A percentile compares a stretch with the other conserved stretches of the same genome.
Evolutionary conservation across 2,888 invertebrate species (phyloP).

Genomic region (Drosophila merina): DNA sequence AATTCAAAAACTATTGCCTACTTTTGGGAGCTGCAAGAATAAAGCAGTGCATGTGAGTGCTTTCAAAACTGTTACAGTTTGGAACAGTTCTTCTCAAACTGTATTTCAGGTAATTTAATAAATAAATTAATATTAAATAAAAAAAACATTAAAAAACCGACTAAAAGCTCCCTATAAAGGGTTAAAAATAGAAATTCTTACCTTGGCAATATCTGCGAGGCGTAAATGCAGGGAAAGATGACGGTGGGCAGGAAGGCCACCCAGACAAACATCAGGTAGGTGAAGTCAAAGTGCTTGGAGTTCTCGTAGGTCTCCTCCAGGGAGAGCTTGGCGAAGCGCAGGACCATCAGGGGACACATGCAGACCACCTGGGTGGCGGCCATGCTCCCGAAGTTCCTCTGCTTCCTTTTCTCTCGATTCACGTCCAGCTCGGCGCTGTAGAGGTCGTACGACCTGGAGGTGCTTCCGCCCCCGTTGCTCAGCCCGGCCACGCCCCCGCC

Average conservation of each 20-base stretch:
- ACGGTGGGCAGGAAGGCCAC: conserved; percentile 88
- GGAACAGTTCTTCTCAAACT: too few species aligned
- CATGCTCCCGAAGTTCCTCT: conserved; percentile 88
- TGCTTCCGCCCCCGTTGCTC: conserved; percentile 56
- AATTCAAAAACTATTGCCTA: too few species aligned
- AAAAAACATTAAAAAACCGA: conserved; percentile 4
- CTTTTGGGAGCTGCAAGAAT: too few species aligned
- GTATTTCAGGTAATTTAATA: too few species aligned
- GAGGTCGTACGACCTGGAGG: conserved; percentile 84
- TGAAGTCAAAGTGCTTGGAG: conserved; percentile 88
- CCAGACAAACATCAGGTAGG: conserved; percentile 89
- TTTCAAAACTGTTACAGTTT: too few species aligned
- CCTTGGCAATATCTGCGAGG: conserved; percentile 87
- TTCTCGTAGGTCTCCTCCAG: conserved; percentile 89
- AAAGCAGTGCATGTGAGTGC: too few species aligned
- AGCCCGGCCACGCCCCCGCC: conserved; percentile 71
- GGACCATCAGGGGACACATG: conserved; percentile 88
- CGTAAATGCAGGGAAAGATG: conserved; percentile 87
- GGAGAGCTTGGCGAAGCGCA: conserved; percentile 87
- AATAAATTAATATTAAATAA: background rate
- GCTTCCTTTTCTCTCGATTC: conserved; percentile 87
- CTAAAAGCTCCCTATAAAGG: too few species aligned
- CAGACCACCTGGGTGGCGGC: conserved; percentile 88
- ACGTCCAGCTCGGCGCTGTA: conserved; percentile 86
- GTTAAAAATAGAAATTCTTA: conserved; percentile 72